Evolutionary conservation across 2,113 vertebrate species (phyloP), one percentile per base, ranked within the genome.

Genomic region (Eptesicus fuscus): DNA sequence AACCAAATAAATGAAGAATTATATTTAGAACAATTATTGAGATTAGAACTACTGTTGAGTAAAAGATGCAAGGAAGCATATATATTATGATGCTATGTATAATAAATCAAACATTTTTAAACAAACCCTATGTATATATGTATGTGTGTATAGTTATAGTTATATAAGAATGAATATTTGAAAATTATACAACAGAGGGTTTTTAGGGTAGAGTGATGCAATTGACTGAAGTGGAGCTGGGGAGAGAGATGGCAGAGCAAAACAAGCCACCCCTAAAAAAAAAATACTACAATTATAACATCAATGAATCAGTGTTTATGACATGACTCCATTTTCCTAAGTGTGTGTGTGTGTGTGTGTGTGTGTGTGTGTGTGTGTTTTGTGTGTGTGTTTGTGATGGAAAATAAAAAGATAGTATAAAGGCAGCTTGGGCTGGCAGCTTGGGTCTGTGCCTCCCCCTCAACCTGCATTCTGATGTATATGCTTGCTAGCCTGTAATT

Each of bases 1-100:
- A 90, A 56, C 17, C 90, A 87, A 59, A 77, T 86, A 94, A 91
- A 86, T 88, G 9, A 74, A 70, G 69, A 88, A 85, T 65, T 53
- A 79, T 67, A 76, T 69, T 77, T 83, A 67, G 42, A 93, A 80
- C 4, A 71, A 30, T 11, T 42, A 12, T 35, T 84, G 44, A 49
- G 35, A 32, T 73, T 8, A 82, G 47, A 51, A 92, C 44, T n/a
- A 56, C 18, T 42, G 2, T 37, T n/a, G 17, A 70, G 6, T 44
- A 7, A 8, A 44, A 30, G 49, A 61, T 84, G 25, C 9, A 90
- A 44, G 90, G 44, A 83, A 65, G 11, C 51, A 63, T 77, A 28
- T 5, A 79, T 73, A 53, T 61, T 49, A 56, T 42, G 42, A 71
- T 70, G 56, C 20, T 4, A 51, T 61, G 1, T 69, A 86, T 94